A percentile compares a stretch with the other conserved stretches of the same genome.
These are phyloP conservation scores for Nipponia nippon DNA, from an alignment of 2,113 vertebrate genomes.

Conservation along the genomic window DNA sequence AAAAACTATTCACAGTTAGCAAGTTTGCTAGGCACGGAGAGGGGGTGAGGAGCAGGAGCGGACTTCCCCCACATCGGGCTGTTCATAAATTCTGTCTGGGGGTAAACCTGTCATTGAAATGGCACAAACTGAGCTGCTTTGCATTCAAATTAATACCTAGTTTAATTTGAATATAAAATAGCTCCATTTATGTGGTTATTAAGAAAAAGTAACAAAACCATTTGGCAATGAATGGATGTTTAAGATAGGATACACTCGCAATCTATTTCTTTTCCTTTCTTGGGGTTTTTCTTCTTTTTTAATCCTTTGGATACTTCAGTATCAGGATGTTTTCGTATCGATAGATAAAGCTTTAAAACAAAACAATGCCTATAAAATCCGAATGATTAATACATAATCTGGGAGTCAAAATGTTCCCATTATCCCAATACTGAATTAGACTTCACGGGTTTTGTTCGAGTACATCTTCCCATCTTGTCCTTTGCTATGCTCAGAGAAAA, in stretches of 20 bases:
- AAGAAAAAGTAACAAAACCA: conserved; percentile 67
- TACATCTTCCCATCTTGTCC: conserved; percentile 51
- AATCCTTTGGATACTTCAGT: conserved; percentile 67
- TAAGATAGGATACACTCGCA: conserved; percentile 71
- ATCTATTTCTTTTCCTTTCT: conserved; percentile 27
- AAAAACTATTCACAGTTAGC: conserved; percentile 76
- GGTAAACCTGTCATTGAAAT: conserved; percentile 74
- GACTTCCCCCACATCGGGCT: conserved; percentile 48
- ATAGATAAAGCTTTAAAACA: conserved; percentile 64
- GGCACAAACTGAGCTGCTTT: conserved; percentile 74
- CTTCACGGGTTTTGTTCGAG: conserved; percentile 6
- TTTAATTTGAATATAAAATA: conserved; percentile 84
- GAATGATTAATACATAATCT: conserved; percentile 40
- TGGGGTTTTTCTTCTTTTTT: neutral
- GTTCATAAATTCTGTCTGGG: conserved; percentile 60
- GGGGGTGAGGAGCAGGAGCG: conserved; percentile 32
- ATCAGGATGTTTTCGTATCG: conserved; percentile 54
- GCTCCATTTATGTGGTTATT: conserved; percentile 74
- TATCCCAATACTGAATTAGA: conserved; percentile 43
- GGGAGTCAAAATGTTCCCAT: conserved; percentile 54
- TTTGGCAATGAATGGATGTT: conserved; percentile 75
- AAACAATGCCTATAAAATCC: conserved; percentile 37
- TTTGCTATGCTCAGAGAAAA: conserved; percentile 43
- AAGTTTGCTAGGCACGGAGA: conserved; percentile 61
- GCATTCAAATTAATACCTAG: conserved; percentile 82